phyloP scores from a whole-genome alignment of 2,113 vertebrate species.

The Platichthys flesus region DNA sequence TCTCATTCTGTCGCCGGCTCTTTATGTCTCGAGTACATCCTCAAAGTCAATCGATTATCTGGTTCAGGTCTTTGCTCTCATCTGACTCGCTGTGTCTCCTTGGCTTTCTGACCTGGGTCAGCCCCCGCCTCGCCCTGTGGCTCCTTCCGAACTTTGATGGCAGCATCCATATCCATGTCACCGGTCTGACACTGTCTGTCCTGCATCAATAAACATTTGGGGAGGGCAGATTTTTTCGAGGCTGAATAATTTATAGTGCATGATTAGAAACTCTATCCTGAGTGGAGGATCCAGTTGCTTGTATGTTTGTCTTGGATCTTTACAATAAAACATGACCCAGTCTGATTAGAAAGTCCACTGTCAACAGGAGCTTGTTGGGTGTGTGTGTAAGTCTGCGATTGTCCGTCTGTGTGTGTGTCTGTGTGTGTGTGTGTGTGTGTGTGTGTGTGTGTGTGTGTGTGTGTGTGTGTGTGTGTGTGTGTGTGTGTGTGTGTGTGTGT shows the following conservation, averaged over 20 bases:
- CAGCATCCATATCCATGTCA: constrained; percentile 83
- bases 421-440: constrained; percentile 24
- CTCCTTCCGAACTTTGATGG: constrained; percentile 84
- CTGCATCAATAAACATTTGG: constrained; percentile 89
- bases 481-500: constrained; percentile 11
- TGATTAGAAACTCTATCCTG: constrained; percentile 87
- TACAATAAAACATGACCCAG: constrained; percentile 80
- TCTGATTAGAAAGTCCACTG: constrained; percentile 70
- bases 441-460: constrained; percentile 17
- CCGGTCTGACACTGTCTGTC: constrained; percentile 73
- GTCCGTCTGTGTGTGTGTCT: neutral
- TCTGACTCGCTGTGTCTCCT: constrained; percentile 60
- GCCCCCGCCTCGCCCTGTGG: constrained; percentile 54
- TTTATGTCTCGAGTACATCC: constrained; percentile 50
- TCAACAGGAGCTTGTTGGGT: constrained; percentile 27
- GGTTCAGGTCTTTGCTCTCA: constrained; percentile 61
- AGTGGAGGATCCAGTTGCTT: constrained; percentile 82
- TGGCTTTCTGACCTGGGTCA: constrained; percentile 64
- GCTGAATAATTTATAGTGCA: constrained; percentile 88
- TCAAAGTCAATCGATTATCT: constrained; percentile 77
- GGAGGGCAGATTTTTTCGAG: constrained; percentile 83
- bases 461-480: constrained; percentile 5
- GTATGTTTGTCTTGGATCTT: constrained; percentile 83
- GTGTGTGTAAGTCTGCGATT: constrained; percentile 19
- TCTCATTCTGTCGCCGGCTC: constrained; percentile 32